Conservation (phyloP, 2,113 vertebrate species). For the Notothenia coriiceps region DNA sequence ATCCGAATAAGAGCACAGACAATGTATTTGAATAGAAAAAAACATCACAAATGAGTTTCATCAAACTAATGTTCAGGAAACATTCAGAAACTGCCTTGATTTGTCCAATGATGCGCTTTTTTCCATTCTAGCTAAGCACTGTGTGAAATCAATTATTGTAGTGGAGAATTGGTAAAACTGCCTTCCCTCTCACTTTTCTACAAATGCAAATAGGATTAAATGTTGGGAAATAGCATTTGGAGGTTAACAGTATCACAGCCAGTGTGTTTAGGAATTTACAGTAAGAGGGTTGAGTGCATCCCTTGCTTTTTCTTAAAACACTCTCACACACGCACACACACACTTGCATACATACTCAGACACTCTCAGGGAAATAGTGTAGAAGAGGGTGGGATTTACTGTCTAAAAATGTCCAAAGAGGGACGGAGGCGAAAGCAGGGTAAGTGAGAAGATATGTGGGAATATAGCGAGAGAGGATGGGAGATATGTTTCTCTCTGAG, state of each 20-base stretch:
- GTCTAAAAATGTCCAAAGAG: slow-evolving; percentile 76
- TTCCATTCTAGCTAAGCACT: neutral
- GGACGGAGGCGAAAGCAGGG: slow-evolving; percentile 33
- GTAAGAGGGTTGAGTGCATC: neutral
- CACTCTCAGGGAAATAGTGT: slow-evolving; percentile 45
- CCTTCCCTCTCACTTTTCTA: slow-evolving; percentile 2
- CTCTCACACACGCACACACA: slow-evolving; percentile 3
- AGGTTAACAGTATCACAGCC: neutral
- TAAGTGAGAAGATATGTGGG: slow-evolving; percentile 63
- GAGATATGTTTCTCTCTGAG: slow-evolving; percentile 24
- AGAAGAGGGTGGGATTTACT: slow-evolving; percentile 67
- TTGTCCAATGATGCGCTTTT: neutral
- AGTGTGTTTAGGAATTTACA: slow-evolving; percentile 31
- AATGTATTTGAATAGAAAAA: slow-evolving; percentile 1
- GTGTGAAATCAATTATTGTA: slow-evolving; percentile 43
- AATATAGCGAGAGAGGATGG: slow-evolving; percentile 17
- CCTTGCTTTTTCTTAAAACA: slow-evolving; percentile 32
- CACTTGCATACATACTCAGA: slow-evolving; percentile 18
- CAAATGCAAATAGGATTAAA: slow-evolving; percentile 37
- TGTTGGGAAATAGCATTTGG: slow-evolving; percentile 12
- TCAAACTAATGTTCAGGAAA: slow-evolving; percentile 3
- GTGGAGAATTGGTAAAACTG: slow-evolving; percentile 9
- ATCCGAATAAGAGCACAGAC: slow-evolving; percentile 6
- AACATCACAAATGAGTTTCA: slow-evolving; percentile 16
- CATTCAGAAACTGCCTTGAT: neutral